Evolutionary conservation across 2,113 vertebrate genomes (phyloP).

Genomic region (Datnioides undecimradiatus): DNA sequence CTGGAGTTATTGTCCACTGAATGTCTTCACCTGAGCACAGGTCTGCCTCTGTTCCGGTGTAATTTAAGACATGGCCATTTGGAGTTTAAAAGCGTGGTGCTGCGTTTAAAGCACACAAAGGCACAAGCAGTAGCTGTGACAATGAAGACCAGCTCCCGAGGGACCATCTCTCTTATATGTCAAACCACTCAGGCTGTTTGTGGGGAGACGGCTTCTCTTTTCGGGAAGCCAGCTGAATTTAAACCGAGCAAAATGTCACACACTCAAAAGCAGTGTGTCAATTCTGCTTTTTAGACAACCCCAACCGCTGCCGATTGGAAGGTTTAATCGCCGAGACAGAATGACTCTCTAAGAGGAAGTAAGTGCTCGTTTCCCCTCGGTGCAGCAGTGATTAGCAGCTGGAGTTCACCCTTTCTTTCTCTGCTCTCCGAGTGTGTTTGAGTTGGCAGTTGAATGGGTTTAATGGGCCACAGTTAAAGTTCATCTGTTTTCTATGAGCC

Average conservation of each 20-base stretch:
- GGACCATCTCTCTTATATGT: constrained; percentile 14
- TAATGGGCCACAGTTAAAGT: constrained; percentile 35
- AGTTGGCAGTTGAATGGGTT: constrained; percentile 34
- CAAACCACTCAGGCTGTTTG: constrained; percentile 34
- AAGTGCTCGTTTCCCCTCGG: constrained; percentile 5
- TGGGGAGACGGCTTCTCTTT: not conserved
- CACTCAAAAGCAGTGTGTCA: not conserved
- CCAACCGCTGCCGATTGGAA: not conserved
- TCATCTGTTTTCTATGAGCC: constrained; percentile 32
- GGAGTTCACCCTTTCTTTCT: constrained; percentile 28
- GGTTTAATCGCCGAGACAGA: not conserved
- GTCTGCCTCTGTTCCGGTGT: not conserved
- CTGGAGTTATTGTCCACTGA: not conserved
- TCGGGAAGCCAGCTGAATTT: constrained; percentile 7
- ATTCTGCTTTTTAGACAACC: constrained; percentile 8
- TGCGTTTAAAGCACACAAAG: not conserved
- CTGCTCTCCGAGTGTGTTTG: not conserved
- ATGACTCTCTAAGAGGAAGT: not conserved
- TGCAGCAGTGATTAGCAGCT: constrained; percentile 27
- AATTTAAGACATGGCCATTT: not conserved
- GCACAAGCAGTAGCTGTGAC: not conserved
- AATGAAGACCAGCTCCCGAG: constrained; percentile 3
- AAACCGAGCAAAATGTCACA: constrained; percentile 30
- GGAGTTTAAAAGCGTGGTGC: not conserved
- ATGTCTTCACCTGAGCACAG: not conserved